Percentiles rank a stretch among this genome's conserved stretches.
These are phyloP conservation scores for Aproaerema taeniolella DNA, from an alignment of 2,888 invertebrate species.

Conservation along the genomic window DNA sequence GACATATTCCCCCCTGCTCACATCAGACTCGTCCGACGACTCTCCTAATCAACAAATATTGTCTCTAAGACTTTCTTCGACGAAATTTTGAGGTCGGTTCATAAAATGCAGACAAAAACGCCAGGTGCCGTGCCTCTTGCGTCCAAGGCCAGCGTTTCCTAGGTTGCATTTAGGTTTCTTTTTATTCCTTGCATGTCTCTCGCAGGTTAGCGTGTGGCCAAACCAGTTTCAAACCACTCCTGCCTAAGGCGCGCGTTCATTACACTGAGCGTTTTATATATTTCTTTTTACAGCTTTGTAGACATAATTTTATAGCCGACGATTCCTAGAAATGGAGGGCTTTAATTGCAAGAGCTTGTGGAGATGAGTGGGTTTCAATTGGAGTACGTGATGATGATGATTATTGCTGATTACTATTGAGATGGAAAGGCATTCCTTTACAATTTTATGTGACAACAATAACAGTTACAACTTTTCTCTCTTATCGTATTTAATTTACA, in stretches of 20 bases:
- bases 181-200: constrained; percentile 73
- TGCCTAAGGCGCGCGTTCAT: constrained; percentile 52
- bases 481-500: too few relatives aligned
- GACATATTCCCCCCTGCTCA: constrained; percentile 47
- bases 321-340: constrained; percentile 3
- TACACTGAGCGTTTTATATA: constrained; percentile 36
- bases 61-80: constrained; percentile 26
- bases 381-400: too few relatives aligned
- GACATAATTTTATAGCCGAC: constrained; percentile 28
- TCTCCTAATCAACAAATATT: constrained; percentile 33
- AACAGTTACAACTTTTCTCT: too few relatives aligned
- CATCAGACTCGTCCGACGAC: constrained; percentile 35
- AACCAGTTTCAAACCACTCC: constrained; percentile 68
- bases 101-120: constrained; percentile 64
- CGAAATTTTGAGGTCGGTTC: neutral
- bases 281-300: constrained; percentile 41
- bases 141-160: constrained; percentile 74
- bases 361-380: too few relatives aligned
- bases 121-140: constrained; percentile 72
- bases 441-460: too few relatives aligned
- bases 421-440: too few relatives aligned
- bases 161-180: constrained; percentile 75
- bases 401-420: too few relatives aligned
- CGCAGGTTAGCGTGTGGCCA: constrained; percentile 68
- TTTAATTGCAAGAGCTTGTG: neutral